phyloP scores from a whole-genome alignment of 92 coral and sea anemone species.

The Isaurus tuberculatus region DNA sequence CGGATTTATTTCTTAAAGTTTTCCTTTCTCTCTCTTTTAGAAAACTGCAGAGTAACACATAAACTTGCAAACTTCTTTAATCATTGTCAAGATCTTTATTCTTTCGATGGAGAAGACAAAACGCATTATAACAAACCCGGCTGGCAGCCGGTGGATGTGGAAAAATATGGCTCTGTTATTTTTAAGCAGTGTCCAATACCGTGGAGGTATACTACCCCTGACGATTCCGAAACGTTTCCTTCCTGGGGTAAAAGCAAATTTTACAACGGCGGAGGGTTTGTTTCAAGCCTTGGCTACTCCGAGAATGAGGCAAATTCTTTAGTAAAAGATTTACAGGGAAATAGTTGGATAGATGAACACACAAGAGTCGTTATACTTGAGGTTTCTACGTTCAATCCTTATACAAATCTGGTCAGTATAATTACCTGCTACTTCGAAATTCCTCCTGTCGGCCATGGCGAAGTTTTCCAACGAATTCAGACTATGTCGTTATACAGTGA shows the following conservation, averaged over 20 bases:
- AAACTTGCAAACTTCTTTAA: neutral
- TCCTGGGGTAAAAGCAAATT: conserved; percentile 5
- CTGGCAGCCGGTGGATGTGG: neutral
- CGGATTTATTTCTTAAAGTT: neutral
- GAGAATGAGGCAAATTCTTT: neutral
- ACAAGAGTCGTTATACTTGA: conserved; percentile 8
- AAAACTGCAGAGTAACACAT: neutral
- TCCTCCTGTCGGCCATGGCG: conserved; percentile 1
- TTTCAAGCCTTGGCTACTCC: conserved; percentile 25
- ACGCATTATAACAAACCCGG: neutral
- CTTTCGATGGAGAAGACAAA: conserved; percentile 11
- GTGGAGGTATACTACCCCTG: conserved; percentile 21
- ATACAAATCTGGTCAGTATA: neutral
- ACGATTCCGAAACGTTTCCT: neutral
- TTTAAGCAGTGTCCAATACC: conserved; percentile 5
- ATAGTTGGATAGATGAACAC: conserved; percentile 3
- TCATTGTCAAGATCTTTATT: conserved; percentile 17
- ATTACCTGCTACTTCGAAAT: conserved; percentile 9
- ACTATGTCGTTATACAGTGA: conserved; percentile 13
- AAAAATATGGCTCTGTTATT: neutral
- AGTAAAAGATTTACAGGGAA: neutral
- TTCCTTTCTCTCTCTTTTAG: neutral
- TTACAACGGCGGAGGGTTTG: conserved; percentile 16
- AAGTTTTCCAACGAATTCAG: neutral
- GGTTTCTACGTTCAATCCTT: neutral